Percentiles rank a stretch among this genome's conserved stretches.
Evolutionary conservation across 64 coral and sea anemone species (phyloP).

Genomic region (Montipora efflorescens): DNA sequence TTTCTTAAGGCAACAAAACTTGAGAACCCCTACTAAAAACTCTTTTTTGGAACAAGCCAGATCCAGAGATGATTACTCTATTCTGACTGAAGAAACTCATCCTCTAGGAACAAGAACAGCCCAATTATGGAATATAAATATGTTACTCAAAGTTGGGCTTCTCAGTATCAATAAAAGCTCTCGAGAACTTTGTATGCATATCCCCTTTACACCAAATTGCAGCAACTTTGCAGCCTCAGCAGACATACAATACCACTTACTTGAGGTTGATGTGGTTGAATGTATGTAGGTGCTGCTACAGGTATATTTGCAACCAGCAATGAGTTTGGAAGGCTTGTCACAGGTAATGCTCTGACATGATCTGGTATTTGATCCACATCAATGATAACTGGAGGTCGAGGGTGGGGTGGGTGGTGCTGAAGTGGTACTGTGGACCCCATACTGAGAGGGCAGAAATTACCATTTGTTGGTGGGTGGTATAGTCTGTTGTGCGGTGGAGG

Average conservation of each 20-base stretch:
- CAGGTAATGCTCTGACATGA: slow-evolving; percentile 81
- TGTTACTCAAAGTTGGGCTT: too few relatives aligned
- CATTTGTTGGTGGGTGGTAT: slow-evolving; percentile 61
- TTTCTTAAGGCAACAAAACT: too few relatives aligned
- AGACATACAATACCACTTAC: neutral
- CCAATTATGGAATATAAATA: too few relatives aligned
- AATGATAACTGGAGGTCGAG: slow-evolving; percentile 79
- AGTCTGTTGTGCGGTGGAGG: slow-evolving; percentile 71
- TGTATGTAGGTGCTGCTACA: slow-evolving; percentile 88
- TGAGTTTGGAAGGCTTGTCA: slow-evolving; percentile 91
- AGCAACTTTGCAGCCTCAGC: neutral
- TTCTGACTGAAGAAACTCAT: too few relatives aligned
- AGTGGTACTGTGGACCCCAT: slow-evolving; percentile 76
- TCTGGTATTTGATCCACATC: slow-evolving; percentile 87
- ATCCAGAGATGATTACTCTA: too few relatives aligned
- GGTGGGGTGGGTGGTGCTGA: slow-evolving; percentile 81
- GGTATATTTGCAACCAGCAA: slow-evolving; percentile 85
- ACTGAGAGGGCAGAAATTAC: slow-evolving; percentile 77
- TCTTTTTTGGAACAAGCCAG: too few relatives aligned
- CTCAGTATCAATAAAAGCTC: neutral
- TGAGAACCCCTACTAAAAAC: too few relatives aligned
- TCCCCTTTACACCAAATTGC: neutral
- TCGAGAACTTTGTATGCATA: neutral
- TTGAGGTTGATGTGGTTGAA: slow-evolving; percentile 75
- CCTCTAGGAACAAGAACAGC: too few relatives aligned